A percentile compares a stretch with the other conserved stretches of the same genome.
Conservation (phyloP, 1,140 invertebrate species). For the Lutraria rhynchaena region DNA sequence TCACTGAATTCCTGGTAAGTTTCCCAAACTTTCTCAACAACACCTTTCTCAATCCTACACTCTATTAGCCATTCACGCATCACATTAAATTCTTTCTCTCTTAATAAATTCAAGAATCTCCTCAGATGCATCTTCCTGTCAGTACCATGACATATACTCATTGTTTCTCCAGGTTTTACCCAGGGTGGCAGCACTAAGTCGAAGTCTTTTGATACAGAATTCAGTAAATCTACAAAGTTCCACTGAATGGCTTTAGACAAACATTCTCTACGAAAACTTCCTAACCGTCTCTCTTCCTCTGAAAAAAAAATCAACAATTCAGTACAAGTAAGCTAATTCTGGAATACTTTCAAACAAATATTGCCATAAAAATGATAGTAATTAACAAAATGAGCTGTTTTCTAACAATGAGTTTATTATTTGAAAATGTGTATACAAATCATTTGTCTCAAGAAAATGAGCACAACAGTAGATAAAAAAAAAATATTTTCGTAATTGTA, state of each 20-base stretch:
- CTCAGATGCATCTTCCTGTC: background rate
- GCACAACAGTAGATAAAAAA: too few species aligned
- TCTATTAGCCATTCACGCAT: slow-evolving; percentile 8
- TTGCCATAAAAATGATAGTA: too few species aligned
- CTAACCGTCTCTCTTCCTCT: slow-evolving; percentile 13
- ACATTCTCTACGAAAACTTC: slow-evolving; percentile 6
- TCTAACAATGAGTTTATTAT: too few species aligned
- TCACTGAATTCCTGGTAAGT: slow-evolving; percentile 19
- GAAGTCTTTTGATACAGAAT: background rate
- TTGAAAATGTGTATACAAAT: too few species aligned
- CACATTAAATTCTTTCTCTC: background rate
- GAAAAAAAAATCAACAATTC: too few species aligned
- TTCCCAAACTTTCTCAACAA: background rate
- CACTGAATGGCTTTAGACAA: slow-evolving; percentile 21
- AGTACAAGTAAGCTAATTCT: too few species aligned
- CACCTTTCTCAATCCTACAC: background rate
- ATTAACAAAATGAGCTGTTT: too few species aligned
- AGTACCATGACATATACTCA: background rate
- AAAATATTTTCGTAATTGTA: too few species aligned
- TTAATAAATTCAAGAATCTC: slow-evolving; percentile 2
- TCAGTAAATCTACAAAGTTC: slow-evolving; percentile 1
- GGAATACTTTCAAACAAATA: too few species aligned
- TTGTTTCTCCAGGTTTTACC: background rate
- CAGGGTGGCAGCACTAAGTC: background rate
- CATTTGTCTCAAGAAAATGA: too few species aligned